Base-by-base conservation (phyloP, 2,797 vertebrate genomes). In the Staurois parvus region DNA sequence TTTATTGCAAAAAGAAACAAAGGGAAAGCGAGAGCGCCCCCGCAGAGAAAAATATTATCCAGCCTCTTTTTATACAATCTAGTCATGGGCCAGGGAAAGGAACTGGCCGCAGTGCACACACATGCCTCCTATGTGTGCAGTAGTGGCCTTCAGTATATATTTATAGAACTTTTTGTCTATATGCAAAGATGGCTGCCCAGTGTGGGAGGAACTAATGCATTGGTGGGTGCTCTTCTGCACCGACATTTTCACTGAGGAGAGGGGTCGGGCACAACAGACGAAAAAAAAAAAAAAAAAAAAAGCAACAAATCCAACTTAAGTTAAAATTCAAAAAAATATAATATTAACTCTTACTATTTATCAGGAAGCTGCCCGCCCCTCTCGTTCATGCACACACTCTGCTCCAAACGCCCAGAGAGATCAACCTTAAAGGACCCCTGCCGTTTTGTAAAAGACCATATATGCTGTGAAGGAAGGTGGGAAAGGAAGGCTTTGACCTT, bases 1-100 rank as follows among this genome's bases (percentile, higher is more conserved):
- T 84, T 85, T 84, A 86, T 84, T 86, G 81, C 79, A 84, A 88
- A 64, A 84, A 88, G 70, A 88, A 84, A 86, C 69, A 77, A 62
- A 87, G 70, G 56, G 85, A 74, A 79, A 87, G 80, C 75, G 26
- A 83, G 69, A 74, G 59, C 21, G 74, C 69, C 45, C 37, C 85
- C 69, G 17, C 67, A 83, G 75, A 87, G 80, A 87, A 87, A 87
- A 87, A 87, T 87, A 86, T 83, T 78, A 87, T 83, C 75, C 79
- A 83, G 62, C 79, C 85, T 86, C 79, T 86, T 64, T 64, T 86
- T 87, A 87, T 87, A 87, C 85, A 87, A 83, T 74, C 75, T 83
- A 79, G 48, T 79, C 76, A 42, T 68, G 12, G 59, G 80, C 30
- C 28, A 66, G 66, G 48, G 66, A 34, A 72, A 42, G 68, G 79